Evolutionary conservation across 2,113 vertebrate species (phyloP), one percentile per base, ranked within the genome.

Genomic region (Ranitomeya variabilis): DNA sequence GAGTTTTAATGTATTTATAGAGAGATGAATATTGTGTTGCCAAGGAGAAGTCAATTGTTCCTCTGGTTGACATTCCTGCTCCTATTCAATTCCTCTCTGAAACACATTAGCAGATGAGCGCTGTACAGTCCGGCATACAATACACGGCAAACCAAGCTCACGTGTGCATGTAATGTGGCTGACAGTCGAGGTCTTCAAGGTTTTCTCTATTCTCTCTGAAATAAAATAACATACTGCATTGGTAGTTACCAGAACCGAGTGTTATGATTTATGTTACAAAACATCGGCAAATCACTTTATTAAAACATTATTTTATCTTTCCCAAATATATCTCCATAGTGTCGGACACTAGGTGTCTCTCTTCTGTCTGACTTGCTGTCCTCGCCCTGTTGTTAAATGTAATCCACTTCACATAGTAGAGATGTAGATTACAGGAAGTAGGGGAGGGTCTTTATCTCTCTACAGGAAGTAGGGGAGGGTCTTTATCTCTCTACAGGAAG

Each of bases 41-140:
- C 69, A 59, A 37, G 83, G 83, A 59, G 67, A 85, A 69, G 51
- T 71, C 73, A 74, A 85, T 85, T 85, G 67, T 85, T 85, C 67
- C 18, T 37, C 23, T 85, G 18, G 69, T 23, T 55, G n/a, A 57
- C 23, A 73, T 74, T 59, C 31, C 69, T 55, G 67, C 59, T 73
- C 62, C 81, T 52, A 19, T 85, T 73, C 69, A 71, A 15, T 14
- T 74, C 21, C 51, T 18, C 31, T 71, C 21, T 71, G 37, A 54
- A 59, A 59, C 18, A 74, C 18, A 74, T 57, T 74, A 52, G 3
- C 67, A 26, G 51, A 37, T 14, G 45, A 52, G 14, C 0, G 81
- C 21, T 23, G 7, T 21, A 67, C 19, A 83, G 64, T 64, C 16
- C 21, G 7, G 64, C 57, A 60, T 15, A 26, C 78, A 57, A 31